phyloP scores from a whole-genome alignment of 2,888 invertebrate genomes.

The Ennomos fuscantarius region DNA sequence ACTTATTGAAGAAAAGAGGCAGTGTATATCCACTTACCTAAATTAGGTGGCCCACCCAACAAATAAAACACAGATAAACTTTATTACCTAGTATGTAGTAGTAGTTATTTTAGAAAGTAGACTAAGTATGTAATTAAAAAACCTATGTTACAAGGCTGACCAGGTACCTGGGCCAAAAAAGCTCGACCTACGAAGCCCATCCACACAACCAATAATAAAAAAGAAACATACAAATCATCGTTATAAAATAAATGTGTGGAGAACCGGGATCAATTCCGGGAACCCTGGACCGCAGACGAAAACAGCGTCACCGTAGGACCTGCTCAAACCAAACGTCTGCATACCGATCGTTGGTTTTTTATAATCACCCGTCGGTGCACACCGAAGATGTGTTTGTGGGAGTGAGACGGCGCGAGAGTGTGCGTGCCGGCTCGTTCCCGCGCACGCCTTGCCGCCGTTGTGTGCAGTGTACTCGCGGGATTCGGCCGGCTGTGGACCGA shows the following conservation, averaged over 20 bases:
- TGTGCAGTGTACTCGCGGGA: constrained; percentile 79
- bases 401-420: constrained; percentile 55
- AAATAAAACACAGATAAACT: too few species aligned
- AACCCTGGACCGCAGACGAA: constrained; percentile 83
- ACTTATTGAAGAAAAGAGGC: too few species aligned
- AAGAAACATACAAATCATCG: constrained; percentile 38
- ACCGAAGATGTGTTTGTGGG: constrained; percentile 54
- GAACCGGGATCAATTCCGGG: constrained; percentile 58
- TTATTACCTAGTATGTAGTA: too few species aligned
- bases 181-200: constrained; percentile 13
- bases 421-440: constrained; percentile 68
- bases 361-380: constrained; percentile 58
- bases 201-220: constrained; percentile 26
- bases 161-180: constrained; percentile 17
- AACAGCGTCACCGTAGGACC: constrained; percentile 84
- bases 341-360: constrained; percentile 85
- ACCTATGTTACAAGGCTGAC: constrained; percentile 11
- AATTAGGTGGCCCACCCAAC: too few species aligned
- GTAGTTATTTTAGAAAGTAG: too few species aligned
- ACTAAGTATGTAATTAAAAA: too few species aligned
- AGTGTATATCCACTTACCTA: too few species aligned
- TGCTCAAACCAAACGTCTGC: constrained; percentile 85
- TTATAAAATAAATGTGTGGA: constrained; percentile 49
- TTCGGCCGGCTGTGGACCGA: constrained; percentile 63
- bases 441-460: constrained; percentile 75